These are phyloP conservation scores for Zaprionus ghesquierei DNA, from an alignment of 1,140 invertebrate species.

Conservation along the genomic window DNA sequence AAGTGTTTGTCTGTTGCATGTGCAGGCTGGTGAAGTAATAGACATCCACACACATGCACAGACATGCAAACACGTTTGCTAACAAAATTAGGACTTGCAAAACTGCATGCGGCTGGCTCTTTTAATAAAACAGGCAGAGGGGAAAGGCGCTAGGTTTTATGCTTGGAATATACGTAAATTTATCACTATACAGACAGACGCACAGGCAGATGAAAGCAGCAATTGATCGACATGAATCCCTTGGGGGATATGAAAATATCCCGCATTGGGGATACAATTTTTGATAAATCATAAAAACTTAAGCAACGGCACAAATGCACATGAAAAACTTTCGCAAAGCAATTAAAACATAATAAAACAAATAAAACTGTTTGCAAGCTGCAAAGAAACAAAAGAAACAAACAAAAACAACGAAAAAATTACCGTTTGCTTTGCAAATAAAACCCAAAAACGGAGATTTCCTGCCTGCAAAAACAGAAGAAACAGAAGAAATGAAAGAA, in stretches of 20 bases:
- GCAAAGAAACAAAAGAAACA: constrained; percentile 19
- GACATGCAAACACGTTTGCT: neutral
- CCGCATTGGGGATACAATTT: neutral
- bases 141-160: too few relatives aligned
- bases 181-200: too few relatives aligned
- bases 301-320: constrained; percentile 11
- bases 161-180: too few relatives aligned
- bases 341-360: constrained; percentile 38
- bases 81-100: constrained; percentile 67
- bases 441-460: constrained; percentile 83
- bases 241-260: neutral
- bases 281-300: constrained; percentile 8
- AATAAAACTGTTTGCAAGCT: constrained; percentile 7
- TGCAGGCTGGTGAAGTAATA: constrained; percentile 59
- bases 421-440: constrained; percentile 82
- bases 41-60: constrained; percentile 7
- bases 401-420: constrained; percentile 54
- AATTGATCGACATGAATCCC: constrained; percentile 7
- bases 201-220: constrained; percentile 15
- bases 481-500: constrained; percentile 52
- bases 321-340: constrained; percentile 36
- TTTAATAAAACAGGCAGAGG: constrained; percentile 39
- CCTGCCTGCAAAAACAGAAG: constrained; percentile 79
- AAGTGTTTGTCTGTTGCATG: constrained; percentile 38
- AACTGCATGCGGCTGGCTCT: constrained; percentile 55